Percentiles rank a stretch among this genome's conserved stretches.
These are phyloP conservation scores for Dendrophyllia cribrosa DNA, from an alignment of 64 coral and sea anemone genomes.

Conservation along the genomic window DNA sequence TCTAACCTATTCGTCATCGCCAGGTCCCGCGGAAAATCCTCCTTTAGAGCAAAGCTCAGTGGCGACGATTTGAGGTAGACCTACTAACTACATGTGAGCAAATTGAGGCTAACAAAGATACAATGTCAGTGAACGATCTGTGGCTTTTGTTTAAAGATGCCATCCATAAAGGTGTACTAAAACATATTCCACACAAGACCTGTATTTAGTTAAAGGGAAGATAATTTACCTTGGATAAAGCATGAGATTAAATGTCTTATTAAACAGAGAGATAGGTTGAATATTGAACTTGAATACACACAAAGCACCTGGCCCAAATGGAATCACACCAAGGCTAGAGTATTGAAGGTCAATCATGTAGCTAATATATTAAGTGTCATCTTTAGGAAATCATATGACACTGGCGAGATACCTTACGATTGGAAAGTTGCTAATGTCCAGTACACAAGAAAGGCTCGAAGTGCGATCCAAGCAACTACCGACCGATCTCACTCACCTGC, in stretches of 20 bases:
- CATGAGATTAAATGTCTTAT: too few relatives aligned
- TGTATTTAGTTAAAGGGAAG: too few relatives aligned
- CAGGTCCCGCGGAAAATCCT: constrained; percentile 39
- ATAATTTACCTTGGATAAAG: too few relatives aligned
- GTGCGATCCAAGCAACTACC: constrained; percentile 41
- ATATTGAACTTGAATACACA: background rate
- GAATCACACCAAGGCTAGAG: too few relatives aligned
- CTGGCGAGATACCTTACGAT: constrained; percentile 22
- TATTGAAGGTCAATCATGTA: too few relatives aligned
- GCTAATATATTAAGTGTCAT: constrained; percentile 11
- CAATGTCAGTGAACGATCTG: constrained; percentile 39
- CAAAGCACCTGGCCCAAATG: too few relatives aligned
- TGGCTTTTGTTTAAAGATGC: too few relatives aligned
- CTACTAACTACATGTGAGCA: background rate
- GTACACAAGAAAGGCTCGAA: constrained; percentile 59
- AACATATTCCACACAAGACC: too few relatives aligned
- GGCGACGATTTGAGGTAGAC: constrained; percentile 21
- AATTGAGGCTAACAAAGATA: constrained; percentile 29
- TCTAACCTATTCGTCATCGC: constrained; percentile 36
- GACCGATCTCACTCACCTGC: constrained; percentile 42
- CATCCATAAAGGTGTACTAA: too few relatives aligned
- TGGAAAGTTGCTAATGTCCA: constrained; percentile 48
- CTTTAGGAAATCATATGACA: constrained; percentile 60
- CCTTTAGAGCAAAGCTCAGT: constrained; percentile 21
- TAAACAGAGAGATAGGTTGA: too few relatives aligned